These are phyloP conservation scores for Parauchenoglanis punctatus DNA, from an alignment of 2,797 vertebrate genomes.

Conservation along the genomic window DNA sequence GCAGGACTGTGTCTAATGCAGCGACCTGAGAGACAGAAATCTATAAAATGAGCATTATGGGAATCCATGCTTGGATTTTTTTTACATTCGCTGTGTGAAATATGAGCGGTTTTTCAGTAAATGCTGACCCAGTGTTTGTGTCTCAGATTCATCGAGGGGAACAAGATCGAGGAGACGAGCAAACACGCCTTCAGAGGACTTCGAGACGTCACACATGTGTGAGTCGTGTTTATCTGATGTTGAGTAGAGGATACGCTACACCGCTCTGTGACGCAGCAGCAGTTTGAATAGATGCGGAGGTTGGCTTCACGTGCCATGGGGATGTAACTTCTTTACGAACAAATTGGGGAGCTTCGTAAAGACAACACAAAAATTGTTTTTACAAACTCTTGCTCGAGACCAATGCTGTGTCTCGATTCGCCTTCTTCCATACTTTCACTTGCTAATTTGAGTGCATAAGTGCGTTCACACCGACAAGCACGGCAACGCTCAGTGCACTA, in stretches of 20 bases:
- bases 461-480: no score
- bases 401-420: no score
- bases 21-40: background rate
- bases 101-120: background rate
- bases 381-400: background rate
- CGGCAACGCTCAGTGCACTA: no score
- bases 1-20: background rate
- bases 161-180: slow-evolving; percentile 91
- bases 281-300: no score
- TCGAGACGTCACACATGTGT: slow-evolving; percentile 94
- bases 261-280: background rate
- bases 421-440: no score
- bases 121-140: background rate
- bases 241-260: background rate
- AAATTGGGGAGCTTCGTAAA: background rate
- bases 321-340: background rate
- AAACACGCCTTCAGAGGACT: slow-evolving; percentile 92
- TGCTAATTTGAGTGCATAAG: no score
- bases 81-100: background rate
- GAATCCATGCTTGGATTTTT: background rate
- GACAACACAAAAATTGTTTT: background rate
- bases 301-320: background rate
- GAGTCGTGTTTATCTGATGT: slow-evolving; percentile 69
- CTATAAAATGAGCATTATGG: background rate
- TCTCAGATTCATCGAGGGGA: slow-evolving; percentile 93